Evolutionary conservation across 2,113 vertebrate genomes (phyloP).

Genomic region (Triplophysa dalaica): DNA sequence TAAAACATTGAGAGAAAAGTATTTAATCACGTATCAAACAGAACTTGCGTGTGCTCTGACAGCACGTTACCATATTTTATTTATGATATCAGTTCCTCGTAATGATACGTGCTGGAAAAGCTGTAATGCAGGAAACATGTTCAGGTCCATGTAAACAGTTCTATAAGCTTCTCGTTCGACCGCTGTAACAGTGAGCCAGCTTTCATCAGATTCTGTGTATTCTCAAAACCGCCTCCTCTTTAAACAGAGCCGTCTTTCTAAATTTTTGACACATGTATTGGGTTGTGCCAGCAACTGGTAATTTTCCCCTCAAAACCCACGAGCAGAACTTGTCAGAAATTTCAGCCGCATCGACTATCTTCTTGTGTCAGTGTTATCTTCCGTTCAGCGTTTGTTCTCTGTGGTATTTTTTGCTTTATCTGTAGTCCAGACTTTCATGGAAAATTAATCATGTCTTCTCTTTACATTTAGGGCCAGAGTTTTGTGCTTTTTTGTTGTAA

Average conservation of each 20-base stretch:
- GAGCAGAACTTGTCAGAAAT: not conserved
- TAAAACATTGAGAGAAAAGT: slow-evolving; percentile 34
- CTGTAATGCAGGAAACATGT: slow-evolving; percentile 47
- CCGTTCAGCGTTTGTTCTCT: slow-evolving; percentile 35
- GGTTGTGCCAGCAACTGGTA: slow-evolving; percentile 49
- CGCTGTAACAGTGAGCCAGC: slow-evolving; percentile 26
- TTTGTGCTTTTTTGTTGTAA: not conserved
- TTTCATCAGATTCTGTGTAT: slow-evolving; percentile 24
- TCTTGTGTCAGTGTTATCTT: slow-evolving; percentile 18
- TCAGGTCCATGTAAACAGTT: slow-evolving; percentile 8
- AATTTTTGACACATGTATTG: slow-evolving; percentile 48
- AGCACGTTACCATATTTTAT: slow-evolving; percentile 34
- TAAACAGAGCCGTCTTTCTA: not conserved
- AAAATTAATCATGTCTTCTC: slow-evolving; percentile 14
- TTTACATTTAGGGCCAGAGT: not conserved
- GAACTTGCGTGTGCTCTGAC: slow-evolving; percentile 26
- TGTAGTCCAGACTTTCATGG: slow-evolving; percentile 15
- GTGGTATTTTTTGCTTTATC: slow-evolving; percentile 39
- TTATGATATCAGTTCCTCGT: slow-evolving; percentile 41
- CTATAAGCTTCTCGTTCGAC: slow-evolving; percentile 9
- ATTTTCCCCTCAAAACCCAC: slow-evolving; percentile 48
- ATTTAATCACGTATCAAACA: slow-evolving; percentile 33
- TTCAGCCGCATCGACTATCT: not conserved
- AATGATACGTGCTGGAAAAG: slow-evolving; percentile 21
- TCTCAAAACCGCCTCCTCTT: slow-evolving; percentile 7